Conservation (phyloP, 2,797 vertebrate genomes). For the Antrozous pallidus region DNA sequence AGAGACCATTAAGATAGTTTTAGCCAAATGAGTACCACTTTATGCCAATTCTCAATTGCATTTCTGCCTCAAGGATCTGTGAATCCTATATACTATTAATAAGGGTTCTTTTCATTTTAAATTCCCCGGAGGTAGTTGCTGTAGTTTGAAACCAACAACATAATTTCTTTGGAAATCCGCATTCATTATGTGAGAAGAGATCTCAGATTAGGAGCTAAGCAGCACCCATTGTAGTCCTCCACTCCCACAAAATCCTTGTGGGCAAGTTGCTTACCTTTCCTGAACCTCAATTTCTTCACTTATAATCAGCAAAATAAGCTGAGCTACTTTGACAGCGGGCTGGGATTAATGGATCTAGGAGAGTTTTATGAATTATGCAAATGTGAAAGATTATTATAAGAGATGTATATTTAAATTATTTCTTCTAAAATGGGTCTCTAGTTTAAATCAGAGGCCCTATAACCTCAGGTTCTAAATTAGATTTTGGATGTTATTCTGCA, state of each 20-base stretch:
- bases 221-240: rapidly evolving
- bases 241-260: rapidly evolving
- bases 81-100: neutral
- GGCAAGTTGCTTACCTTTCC: neutral
- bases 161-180: neutral
- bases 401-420: neutral
- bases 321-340: neutral
- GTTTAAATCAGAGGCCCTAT: neutral
- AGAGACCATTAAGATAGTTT: neutral
- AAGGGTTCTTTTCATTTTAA: neutral
- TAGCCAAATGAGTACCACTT: neutral
- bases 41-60: neutral
- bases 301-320: neutral
- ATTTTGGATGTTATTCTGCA: neutral
- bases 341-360: neutral
- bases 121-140: neutral
- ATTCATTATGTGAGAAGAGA: neutral
- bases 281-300: neutral
- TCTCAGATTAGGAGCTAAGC: neutral
- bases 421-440: neutral
- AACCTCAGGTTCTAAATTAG: neutral
- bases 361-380: neutral
- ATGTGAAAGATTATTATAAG: neutral
- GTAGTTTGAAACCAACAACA: neutral
- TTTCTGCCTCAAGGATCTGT: neutral